These are phyloP conservation scores for Leucoraja ocellata DNA, from an alignment of 2,797 vertebrate genomes.

Conservation along the genomic window DNA sequence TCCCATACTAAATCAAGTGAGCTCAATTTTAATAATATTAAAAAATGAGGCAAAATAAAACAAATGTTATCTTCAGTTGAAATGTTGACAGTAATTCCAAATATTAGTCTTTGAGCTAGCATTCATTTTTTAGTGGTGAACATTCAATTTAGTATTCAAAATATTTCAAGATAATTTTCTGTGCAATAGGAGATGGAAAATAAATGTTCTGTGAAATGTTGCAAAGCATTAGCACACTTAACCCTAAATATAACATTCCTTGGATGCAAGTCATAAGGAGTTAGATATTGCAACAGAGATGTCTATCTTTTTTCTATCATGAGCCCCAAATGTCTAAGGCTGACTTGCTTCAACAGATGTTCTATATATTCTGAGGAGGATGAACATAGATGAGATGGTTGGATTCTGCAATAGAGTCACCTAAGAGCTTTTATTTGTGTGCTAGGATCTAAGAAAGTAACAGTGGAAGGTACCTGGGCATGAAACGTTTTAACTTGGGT, in stretches of 20 bases:
- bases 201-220: background rate
- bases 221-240: background rate
- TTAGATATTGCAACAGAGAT: background rate
- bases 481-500: too few relatives aligned
- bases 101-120: background rate
- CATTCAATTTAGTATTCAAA: background rate
- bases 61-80: background rate
- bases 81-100: slow-evolving; percentile 5
- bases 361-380: too few relatives aligned
- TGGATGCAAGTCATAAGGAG: background rate
- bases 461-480: too few relatives aligned
- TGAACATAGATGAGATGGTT: too few relatives aligned
- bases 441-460: too few relatives aligned
- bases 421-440: too few relatives aligned
- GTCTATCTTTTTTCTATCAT: background rate
- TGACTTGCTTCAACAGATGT: too few relatives aligned
- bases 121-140: background rate
- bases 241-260: too few relatives aligned
- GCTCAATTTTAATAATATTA: background rate
- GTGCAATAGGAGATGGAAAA: background rate
- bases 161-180: background rate
- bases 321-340: too few relatives aligned
- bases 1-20: background rate
- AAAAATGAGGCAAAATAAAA: background rate
- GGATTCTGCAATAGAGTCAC: too few relatives aligned